phyloP scores from a whole-genome alignment of 2,888 invertebrate species.

The Metopia argyrocephala region DNA sequence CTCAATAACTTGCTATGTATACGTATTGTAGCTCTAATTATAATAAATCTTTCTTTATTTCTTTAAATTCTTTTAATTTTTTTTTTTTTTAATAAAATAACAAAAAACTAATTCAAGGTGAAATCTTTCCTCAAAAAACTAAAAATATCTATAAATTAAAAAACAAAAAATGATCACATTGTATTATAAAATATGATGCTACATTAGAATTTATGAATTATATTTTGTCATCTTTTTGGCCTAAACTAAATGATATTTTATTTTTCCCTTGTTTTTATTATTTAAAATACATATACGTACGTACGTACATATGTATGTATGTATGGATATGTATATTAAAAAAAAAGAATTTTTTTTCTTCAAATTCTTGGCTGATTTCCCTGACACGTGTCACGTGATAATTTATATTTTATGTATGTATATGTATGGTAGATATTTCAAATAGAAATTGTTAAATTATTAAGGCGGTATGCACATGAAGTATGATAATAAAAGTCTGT shows the following conservation, averaged over 20 bases:
- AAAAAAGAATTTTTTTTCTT: neutral
- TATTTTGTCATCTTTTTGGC: neutral
- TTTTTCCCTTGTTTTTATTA: neutral
- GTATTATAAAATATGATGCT: no score
- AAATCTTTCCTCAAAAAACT: neutral
- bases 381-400: slow-evolving; percentile 48
- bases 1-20: no score
- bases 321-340: neutral
- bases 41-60: neutral
- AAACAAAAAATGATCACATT: no score
- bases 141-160: neutral
- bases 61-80: neutral
- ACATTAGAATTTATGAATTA: no score
- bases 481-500: neutral
- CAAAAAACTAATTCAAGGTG: slow-evolving; percentile 42
- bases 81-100: neutral
- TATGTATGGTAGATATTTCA: slow-evolving; percentile 17
- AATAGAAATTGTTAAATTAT: slow-evolving; percentile 32
- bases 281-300: neutral
- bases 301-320: neutral
- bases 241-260: neutral
- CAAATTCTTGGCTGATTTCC: slow-evolving; percentile 2
- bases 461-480: slow-evolving; percentile 12
- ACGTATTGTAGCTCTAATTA: no score
- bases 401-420: slow-evolving; percentile 16